phyloP scores from a whole-genome alignment of 2,797 vertebrate species.

The Micropoecilia bifurca region DNA sequence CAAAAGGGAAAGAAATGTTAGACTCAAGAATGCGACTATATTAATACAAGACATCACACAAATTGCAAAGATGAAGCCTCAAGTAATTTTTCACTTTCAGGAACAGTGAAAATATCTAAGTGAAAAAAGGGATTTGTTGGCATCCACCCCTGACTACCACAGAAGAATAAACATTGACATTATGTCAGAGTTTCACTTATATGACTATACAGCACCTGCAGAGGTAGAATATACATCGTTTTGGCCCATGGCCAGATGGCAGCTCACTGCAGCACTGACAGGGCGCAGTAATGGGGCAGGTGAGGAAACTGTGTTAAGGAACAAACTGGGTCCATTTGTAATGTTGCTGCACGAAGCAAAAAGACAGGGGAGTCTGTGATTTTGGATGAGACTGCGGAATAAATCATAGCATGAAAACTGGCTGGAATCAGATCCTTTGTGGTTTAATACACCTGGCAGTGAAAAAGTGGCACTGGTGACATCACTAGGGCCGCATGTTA shows the following conservation, averaged over 20 bases:
- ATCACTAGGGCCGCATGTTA: not conserved
- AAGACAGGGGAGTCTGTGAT: not conserved
- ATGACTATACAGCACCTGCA: slow-evolving; percentile 23
- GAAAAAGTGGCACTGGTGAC: not conserved
- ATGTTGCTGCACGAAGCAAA: not conserved
- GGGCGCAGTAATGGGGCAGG: slow-evolving; percentile 21
- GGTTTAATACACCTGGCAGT: not conserved
- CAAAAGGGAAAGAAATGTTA: not conserved
- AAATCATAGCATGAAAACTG: not conserved
- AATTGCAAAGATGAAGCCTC: not conserved
- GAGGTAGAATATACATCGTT: not conserved
- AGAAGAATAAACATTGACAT: slow-evolving; percentile 21
- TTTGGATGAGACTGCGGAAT: not conserved
- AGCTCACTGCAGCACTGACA: slow-evolving; percentile 20
- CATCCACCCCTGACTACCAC: not conserved
- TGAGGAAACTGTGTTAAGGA: slow-evolving; percentile 4
- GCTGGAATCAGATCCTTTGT: not conserved
- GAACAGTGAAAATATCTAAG: not conserved
- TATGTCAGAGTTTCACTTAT: slow-evolving; percentile 22
- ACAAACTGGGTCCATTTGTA: not conserved
- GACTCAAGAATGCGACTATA: not conserved
- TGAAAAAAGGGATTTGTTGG: not conserved
- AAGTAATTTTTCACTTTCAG: not conserved
- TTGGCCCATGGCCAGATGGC: slow-evolving; percentile 48
- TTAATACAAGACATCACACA: not conserved